These are phyloP conservation scores for Pygmarrhopalites habei DNA, from an alignment of 1,140 invertebrate species.

Conservation along the genomic window DNA sequence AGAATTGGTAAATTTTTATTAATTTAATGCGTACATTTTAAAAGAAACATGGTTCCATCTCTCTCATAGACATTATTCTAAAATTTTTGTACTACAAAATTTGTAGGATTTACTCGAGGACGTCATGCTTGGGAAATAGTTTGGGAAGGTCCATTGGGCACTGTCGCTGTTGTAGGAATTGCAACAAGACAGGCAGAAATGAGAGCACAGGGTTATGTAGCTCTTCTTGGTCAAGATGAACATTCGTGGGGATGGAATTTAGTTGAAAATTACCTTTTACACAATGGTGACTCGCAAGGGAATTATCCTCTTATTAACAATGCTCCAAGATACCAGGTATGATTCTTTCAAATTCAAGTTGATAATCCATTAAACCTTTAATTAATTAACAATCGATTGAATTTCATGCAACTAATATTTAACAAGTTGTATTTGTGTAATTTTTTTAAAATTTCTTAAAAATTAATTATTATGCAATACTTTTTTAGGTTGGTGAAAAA, in stretches of 20 bases:
- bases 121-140: slow-evolving; percentile 97
- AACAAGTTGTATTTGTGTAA: too few species aligned
- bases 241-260: slow-evolving; percentile 99
- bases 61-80: too few species aligned
- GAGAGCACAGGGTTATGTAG: slow-evolving; percentile 60
- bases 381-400: too few species aligned
- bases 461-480: background rate
- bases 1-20: slow-evolving; percentile 58
- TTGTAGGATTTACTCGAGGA: slow-evolving; percentile 72
- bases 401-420: too few species aligned
- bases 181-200: slow-evolving; percentile 82
- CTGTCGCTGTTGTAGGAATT: slow-evolving; percentile 89
- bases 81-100: background rate
- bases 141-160: slow-evolving; percentile 96
- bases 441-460: too few species aligned
- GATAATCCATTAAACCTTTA: too few species aligned
- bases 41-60: slow-evolving; percentile 1
- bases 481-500: slow-evolving; percentile 82
- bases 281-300: slow-evolving; percentile 92
- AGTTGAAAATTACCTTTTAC: slow-evolving; percentile 92
- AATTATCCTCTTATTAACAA: slow-evolving; percentile 94
- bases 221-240: slow-evolving; percentile 87
- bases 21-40: background rate
- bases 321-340: slow-evolving; percentile 93
- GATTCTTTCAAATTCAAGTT: too few species aligned